Base-by-base conservation (phyloP, 2,888 invertebrate genomes). In the Cybosia mesomella region DNA sequence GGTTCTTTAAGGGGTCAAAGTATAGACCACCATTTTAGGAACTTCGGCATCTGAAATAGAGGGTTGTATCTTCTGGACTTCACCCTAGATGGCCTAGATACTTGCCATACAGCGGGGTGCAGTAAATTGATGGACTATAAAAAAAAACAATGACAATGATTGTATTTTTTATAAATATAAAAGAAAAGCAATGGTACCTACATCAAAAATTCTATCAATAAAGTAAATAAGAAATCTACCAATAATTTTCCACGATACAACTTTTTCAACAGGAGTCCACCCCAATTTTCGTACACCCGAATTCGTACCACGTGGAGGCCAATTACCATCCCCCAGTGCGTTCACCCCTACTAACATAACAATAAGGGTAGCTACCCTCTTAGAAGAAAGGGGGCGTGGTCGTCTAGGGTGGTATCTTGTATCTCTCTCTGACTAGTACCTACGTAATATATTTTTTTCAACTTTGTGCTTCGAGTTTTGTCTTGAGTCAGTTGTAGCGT, bases 361-460 rank as follows among this genome's bases (percentile, higher is more conserved):
- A 75, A 72, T 75, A 78, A 75, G 83, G 84, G 85, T 81, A 70
- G 70, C 77, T 82, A 80, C 86, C 82, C 83, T 84, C 84, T 86
- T 79, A 81, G 83, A 86, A 91, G 91, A 91, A 91, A 91, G 87
- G 83, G 85, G 91, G 91, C 91, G 91, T 89, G 90, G 87, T 74
- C 60, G 83, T 82, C 82, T 83, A 82, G 88, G 86, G 87, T 83
- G 87, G 86, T 63, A 77, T 83, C 79, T 80, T 81, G 79, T 84
- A 82, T 91, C 90, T 83, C 87, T 73, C 82, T 91, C 86, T 74
- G 57, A 76, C 60, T 24, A 62, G 54, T 71, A 79, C 68, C 66
- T 76, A 73, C 72, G 61, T 70, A 34, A 8, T 49, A 49, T 43
- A 18, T n/a, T 80, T 79, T 73, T 75, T 77, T 74, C 74, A 76